phyloP scores from a whole-genome alignment of 2,113 vertebrate species.

The Pteropus alecto region DNA sequence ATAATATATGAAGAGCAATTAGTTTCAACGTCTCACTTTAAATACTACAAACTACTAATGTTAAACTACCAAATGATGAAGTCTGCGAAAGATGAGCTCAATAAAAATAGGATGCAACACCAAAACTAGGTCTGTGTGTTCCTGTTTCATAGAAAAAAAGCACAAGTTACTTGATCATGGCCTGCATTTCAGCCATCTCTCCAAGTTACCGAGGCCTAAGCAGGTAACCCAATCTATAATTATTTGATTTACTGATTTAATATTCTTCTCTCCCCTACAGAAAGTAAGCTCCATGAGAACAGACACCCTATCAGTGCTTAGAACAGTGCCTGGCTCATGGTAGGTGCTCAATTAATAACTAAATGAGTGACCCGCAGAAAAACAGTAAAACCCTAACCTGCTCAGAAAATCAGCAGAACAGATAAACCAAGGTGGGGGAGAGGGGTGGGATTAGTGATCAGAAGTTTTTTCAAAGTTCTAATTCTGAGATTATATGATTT shows the following conservation, averaged over 20 bases:
- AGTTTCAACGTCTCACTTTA: not conserved
- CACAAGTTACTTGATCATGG: not conserved
- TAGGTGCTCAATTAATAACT: not conserved
- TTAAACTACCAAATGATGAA: not conserved
- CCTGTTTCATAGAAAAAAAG: not conserved
- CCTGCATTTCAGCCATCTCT: not conserved
- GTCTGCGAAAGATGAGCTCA: not conserved
- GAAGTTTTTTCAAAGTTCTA: conserved; percentile 14
- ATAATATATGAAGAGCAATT: not conserved
- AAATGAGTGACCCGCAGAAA: not conserved
- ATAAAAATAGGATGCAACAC: not conserved
- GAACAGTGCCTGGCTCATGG: not conserved
- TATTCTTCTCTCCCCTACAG: not conserved
- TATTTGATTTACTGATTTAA: not conserved
- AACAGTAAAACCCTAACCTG: not conserved
- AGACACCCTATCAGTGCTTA: not conserved
- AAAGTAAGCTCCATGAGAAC: not conserved
- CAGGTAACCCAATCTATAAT: not conserved
- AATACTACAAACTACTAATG: not conserved
- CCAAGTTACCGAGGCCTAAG: not conserved
- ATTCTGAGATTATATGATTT: not conserved
- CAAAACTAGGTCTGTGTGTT: not conserved
- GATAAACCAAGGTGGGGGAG: not conserved
- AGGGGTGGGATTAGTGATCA: not conserved
- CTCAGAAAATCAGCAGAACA: not conserved